Percentiles rank a stretch among this genome's conserved stretches.
phyloP scores from a whole-genome alignment of 2,888 invertebrate species.

The Morpho deidamia region DNA sequence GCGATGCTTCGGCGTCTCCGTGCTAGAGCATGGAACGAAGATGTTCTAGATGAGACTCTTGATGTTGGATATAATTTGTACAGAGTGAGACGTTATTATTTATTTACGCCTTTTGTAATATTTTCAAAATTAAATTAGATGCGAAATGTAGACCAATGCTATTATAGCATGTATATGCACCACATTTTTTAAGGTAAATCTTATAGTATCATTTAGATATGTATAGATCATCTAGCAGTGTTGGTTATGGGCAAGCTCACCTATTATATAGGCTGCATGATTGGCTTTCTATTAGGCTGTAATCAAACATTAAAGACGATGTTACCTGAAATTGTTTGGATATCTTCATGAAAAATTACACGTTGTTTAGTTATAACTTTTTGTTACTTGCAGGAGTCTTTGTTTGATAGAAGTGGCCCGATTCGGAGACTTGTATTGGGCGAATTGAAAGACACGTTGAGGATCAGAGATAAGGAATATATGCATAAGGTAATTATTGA shows the following conservation, averaged over 20 bases:
- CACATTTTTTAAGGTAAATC: too few relatives aligned
- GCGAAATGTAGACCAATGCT: too few relatives aligned
- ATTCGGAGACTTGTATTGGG: constrained; percentile 59
- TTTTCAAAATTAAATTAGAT: neutral
- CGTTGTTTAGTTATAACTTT: too few relatives aligned
- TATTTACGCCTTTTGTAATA: neutral
- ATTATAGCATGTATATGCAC: too few relatives aligned
- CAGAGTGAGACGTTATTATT: constrained; percentile 37
- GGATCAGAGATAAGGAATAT: constrained; percentile 54
- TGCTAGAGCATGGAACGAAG: constrained; percentile 65
- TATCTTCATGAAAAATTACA: too few relatives aligned
- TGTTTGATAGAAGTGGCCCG: constrained; percentile 55
- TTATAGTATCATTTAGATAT: too few relatives aligned
- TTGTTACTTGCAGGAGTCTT: constrained; percentile 45
- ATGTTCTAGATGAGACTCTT: constrained; percentile 58
- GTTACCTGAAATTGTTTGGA: too few relatives aligned
- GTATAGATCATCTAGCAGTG: too few relatives aligned
- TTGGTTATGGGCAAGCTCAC: too few relatives aligned
- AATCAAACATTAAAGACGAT: too few relatives aligned
- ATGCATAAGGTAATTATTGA: constrained; percentile 44
- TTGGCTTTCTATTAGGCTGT: too few relatives aligned
- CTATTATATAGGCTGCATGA: too few relatives aligned
- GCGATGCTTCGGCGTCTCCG: constrained; percentile 49
- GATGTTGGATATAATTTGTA: constrained; percentile 60
- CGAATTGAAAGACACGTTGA: constrained; percentile 56